Base-by-base conservation (phyloP, 2,888 invertebrate genomes). In the Spisula subtruncata region DNA sequence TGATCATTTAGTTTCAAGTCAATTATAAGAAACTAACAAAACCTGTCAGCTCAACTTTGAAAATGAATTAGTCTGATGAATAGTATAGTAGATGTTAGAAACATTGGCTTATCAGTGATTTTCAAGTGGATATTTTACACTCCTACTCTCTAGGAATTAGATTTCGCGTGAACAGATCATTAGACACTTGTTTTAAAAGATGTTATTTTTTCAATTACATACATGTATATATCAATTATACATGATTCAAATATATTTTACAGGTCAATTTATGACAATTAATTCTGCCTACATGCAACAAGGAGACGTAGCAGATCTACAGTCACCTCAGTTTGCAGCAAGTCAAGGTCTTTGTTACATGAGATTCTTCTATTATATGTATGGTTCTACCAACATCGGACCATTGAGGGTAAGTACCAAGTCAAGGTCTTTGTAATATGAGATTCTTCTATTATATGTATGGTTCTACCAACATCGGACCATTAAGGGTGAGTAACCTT, bases 371-470 rank as follows among this genome's bases (percentile, higher is more conserved):
- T 96, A 95, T 93, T 94, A 93, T 89, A 96, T 95, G 96, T 94
- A 91, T 71, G 95, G 95, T 25, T 89, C 93, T 18, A 46, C 88
- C 18, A 90, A 92, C 85, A 95, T 94, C 85, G 95, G 95, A 56
- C 93, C 95, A 12, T 89, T 94, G 0, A 93, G 92, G 91, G 95
- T 95, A 92, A 82, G n/a, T n/a, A n/a, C n/a, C 93, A 48, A 94
- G 94, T 89, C 90, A 85, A 54, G 92, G 92, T 1, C 86, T 94
- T 4, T 96, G 96, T 88, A 94, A 93, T 54, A 83, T 95, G 18
- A 80, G 96, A 29, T 95, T 96, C 92, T 95, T 92, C 93, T 96
- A 95, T 93, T 94, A 93, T 89, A 96, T 95, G 96, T 94, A 91
- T 71, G 95, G 95, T 25, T 89, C 93, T 18, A 46, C 88, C 18